Evolutionary conservation across 1,140 invertebrate species (phyloP).

Genomic region (Mamestra configurata): DNA sequence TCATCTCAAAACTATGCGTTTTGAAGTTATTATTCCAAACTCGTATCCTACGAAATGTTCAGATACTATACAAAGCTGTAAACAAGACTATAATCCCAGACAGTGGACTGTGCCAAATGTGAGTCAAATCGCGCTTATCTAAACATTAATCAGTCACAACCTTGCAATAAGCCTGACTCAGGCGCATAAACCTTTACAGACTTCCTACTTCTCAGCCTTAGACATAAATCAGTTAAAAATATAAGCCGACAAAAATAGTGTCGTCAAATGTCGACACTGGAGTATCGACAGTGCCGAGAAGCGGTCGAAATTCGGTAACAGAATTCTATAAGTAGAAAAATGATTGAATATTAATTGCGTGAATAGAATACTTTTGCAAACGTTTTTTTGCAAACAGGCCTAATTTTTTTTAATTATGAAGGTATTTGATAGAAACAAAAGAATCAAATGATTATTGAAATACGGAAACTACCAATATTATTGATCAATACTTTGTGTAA

Average conservation of each 20-base stretch:
- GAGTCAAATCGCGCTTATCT: constrained; percentile 12
- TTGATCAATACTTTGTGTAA: too few species aligned
- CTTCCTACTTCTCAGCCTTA: constrained; percentile 2
- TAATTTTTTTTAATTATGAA: too few species aligned
- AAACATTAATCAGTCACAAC: constrained; percentile 12
- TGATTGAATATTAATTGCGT: background rate
- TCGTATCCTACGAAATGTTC: background rate
- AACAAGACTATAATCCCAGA: constrained; percentile 15
- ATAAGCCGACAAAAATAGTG: background rate
- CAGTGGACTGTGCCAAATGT: background rate
- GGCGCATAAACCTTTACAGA: constrained; percentile 11
- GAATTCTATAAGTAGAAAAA: background rate
- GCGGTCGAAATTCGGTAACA: background rate
- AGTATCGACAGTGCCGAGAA: background rate
- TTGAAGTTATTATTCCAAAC: too few species aligned
- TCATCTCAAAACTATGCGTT: too few species aligned
- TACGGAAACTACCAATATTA: too few species aligned
- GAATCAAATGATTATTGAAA: too few species aligned
- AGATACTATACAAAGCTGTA: background rate
- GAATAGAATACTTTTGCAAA: background rate
- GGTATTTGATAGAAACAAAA: too few species aligned
- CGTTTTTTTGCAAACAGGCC: background rate
- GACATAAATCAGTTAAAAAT: constrained; percentile 9
- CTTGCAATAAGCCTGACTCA: constrained; percentile 19
- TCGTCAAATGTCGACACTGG: background rate